Base-by-base conservation (phyloP, 2,888 invertebrate species). In the Ernsta delagoae region DNA sequence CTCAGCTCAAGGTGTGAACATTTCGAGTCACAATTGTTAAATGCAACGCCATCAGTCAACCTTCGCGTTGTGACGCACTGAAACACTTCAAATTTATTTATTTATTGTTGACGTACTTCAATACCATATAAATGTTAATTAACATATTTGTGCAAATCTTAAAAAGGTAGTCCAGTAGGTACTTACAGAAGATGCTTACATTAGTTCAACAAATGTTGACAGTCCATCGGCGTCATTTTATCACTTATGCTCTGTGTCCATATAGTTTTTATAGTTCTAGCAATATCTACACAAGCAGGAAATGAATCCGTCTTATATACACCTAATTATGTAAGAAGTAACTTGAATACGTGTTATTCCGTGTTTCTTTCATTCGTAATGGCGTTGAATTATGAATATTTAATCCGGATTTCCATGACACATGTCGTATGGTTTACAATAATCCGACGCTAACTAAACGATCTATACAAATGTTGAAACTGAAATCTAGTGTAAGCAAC, bases 211-310 rank as follows among this genome's bases (percentile, higher is more conserved):
- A 48, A 66, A 66, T 66, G 59, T 66, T 66, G 50, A 66, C 65
- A 53, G n/a, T 53, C 59, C n/a, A 50, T 65, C 24, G 39, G 39
- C 65, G 65, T 59, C 53, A 53, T 66, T 66, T 66, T 66, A 66
- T 66, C 41, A 66, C 65, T 59, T 39, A 50, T 59, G 48, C 24
- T 59, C 39, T 59, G 50, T 60, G 65, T 66, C 59, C 36, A 66
- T 60, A 65, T 53, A 43, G 59, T 59, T 60, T 66, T 59, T 60
- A 60, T 60, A 34, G 31, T 66, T 66, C 66, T 66, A 60, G 53
- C 59, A 60, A 66, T 53, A 54, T 65, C 59, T 53, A 31, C 16
- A 16, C 59, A 53, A 60, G 36, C 59, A 65, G 65, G 65, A 65
- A 65, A 65, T 59, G 43, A 56, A 56, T 65, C 36, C 48, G 12